Percentiles rank a stretch among this genome's conserved stretches.
Conservation (phyloP, 1,140 invertebrate species). For the Cherax destructor region DNA sequence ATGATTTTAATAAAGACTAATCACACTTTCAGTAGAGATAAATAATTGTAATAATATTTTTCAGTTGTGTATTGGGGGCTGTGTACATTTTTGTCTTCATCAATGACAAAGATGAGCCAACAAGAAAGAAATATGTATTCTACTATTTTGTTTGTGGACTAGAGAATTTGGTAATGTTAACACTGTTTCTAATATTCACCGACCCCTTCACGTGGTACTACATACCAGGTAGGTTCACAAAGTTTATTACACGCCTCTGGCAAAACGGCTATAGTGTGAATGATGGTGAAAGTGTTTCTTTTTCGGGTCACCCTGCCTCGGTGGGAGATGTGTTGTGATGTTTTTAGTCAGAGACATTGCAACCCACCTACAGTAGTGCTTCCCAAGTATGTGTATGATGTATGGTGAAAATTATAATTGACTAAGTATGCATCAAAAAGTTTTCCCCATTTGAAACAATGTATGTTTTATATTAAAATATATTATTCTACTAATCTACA, state of each 20-base stretch:
- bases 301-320: too few species aligned
- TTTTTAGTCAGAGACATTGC: not conserved
- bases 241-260: not conserved
- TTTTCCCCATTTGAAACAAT: too few species aligned
- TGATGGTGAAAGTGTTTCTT: not conserved
- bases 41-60: not conserved
- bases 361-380: not conserved
- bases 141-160: constrained; percentile 75
- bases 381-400: not conserved
- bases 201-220: constrained; percentile 46
- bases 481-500: too few species aligned
- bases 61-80: constrained; percentile 74
- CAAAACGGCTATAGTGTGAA: not conserved
- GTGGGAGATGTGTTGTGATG: not conserved
- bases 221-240: constrained; percentile 20
- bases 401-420: not conserved
- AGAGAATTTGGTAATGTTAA: constrained; percentile 75
- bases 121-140: constrained; percentile 74
- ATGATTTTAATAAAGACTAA: not conserved
- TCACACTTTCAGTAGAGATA: not conserved
- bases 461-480: too few species aligned
- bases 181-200: constrained; percentile 72
- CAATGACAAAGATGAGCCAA: constrained; percentile 76
- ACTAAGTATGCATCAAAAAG: too few species aligned
- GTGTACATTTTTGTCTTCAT: constrained; percentile 76